A percentile compares a stretch with the other conserved stretches of the same genome.
Conservation (phyloP, 2,797 vertebrate genomes). For the Geotrypetes seraphini region DNA sequence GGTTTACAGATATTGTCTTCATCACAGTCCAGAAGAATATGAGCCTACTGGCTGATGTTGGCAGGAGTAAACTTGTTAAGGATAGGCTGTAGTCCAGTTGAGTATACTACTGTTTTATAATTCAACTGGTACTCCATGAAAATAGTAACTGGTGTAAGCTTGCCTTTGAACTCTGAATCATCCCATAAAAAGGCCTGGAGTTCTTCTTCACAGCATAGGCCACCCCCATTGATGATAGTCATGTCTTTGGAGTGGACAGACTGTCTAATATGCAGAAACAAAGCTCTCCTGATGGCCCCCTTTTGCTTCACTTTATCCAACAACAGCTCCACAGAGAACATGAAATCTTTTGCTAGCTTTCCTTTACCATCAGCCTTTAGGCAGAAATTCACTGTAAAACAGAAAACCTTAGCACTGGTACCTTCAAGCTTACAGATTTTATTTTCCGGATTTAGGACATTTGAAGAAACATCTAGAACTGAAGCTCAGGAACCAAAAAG, state of each 20-base stretch:
- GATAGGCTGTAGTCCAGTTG: constrained; percentile 73
- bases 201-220: constrained; percentile 74
- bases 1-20: constrained; percentile 91
- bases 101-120: constrained; percentile 64
- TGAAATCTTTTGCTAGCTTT: constrained; percentile 56
- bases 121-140: constrained; percentile 86
- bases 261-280: constrained; percentile 69
- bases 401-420: constrained; percentile 61
- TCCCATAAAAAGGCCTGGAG: constrained; percentile 77
- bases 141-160: constrained; percentile 88
- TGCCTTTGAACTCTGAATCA: constrained; percentile 88
- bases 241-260: constrained; percentile 77
- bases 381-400: constrained; percentile 86
- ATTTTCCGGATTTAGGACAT: constrained; percentile 83
- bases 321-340: constrained; percentile 77
- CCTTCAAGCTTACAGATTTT: constrained; percentile 62
- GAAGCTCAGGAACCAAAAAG: no score
- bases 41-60: constrained; percentile 86
- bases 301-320: constrained; percentile 93
- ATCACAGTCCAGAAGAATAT: constrained; percentile 89
- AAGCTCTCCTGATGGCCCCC: constrained; percentile 77
- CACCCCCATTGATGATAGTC: constrained; percentile 56
- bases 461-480: constrained; percentile 78
- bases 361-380: constrained; percentile 72
- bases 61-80: constrained; percentile 73